These are phyloP conservation scores for Calephelis virginiensis DNA, from an alignment of 1,140 invertebrate species.

Conservation along the genomic window DNA sequence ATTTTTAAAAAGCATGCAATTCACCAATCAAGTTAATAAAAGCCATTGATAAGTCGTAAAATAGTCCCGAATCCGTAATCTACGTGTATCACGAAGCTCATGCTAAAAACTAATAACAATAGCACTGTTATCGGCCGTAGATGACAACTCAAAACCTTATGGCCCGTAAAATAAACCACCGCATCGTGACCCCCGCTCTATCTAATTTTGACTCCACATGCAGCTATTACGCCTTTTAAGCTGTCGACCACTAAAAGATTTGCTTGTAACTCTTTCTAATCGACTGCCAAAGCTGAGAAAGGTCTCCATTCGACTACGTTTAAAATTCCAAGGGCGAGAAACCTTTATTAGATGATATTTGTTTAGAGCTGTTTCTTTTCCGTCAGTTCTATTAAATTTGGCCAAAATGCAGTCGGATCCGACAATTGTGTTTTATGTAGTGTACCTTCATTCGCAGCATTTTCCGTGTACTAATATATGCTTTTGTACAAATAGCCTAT, in stretches of 20 bases:
- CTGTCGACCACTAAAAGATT: background rate
- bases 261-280: background rate
- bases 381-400: too few species aligned
- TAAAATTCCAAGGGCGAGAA: too few species aligned
- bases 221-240: slow-evolving; percentile 1
- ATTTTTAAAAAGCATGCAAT: background rate
- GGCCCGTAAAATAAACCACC: slow-evolving; percentile 27
- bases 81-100: slow-evolving; percentile 5
- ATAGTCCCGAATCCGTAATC: background rate
- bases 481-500: too few species aligned
- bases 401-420: too few species aligned
- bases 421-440: too few species aligned
- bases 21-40: background rate
- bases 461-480: too few species aligned
- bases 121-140: slow-evolving; percentile 4
- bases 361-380: too few species aligned
- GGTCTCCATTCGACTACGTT: too few species aligned
- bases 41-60: background rate
- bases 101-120: slow-evolving; percentile 1
- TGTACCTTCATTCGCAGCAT: too few species aligned
- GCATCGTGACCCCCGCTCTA: slow-evolving; percentile 13
- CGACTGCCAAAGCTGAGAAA: too few species aligned
- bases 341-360: too few species aligned
- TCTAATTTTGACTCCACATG: slow-evolving; percentile 17
- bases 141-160: slow-evolving; percentile 28